Evolutionary conservation across 1,140 invertebrate species (phyloP).

Genomic region (Paralvinella palmiformis): DNA sequence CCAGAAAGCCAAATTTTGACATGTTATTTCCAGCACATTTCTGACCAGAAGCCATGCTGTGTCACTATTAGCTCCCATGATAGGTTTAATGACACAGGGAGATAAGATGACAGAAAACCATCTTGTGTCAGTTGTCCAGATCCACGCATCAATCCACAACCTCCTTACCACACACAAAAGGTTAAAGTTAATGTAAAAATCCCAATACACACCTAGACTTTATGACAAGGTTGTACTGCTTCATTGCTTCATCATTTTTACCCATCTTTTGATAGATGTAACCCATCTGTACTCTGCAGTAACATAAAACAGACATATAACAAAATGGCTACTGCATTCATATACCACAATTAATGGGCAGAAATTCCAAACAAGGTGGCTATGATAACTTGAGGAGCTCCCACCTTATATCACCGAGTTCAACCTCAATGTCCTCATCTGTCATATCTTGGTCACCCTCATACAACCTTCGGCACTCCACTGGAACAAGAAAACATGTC

Average conservation of each 20-base stretch:
- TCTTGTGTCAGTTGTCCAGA: too few species aligned
- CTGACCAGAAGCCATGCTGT: too few species aligned
- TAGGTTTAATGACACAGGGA: too few species aligned
- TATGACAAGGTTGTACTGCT: constrained; percentile 73
- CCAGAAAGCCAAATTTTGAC: too few species aligned
- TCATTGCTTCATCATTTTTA: constrained; percentile 57
- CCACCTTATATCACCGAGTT: constrained; percentile 78
- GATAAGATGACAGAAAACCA: too few species aligned
- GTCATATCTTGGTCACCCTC: constrained; percentile 75
- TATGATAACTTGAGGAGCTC: too few species aligned
- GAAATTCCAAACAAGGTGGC: not conserved
- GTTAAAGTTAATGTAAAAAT: too few species aligned
- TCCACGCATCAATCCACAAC: too few species aligned
- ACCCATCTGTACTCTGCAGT: constrained; percentile 72
- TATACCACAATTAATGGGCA: not conserved
- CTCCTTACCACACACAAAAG: too few species aligned
- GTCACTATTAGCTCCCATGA: too few species aligned
- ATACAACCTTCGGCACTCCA: constrained; percentile 71
- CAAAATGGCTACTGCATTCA: not conserved
- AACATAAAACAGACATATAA: constrained; percentile 10
- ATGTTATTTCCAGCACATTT: too few species aligned
- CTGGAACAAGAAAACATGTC: constrained; percentile 41
- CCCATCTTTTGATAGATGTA: constrained; percentile 75
- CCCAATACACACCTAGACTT: constrained; percentile 50
- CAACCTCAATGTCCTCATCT: constrained; percentile 82